Percentiles rank a stretch among this genome's conserved stretches.
Conservation (phyloP, 1,140 invertebrate genomes). For the Chionoecetes opilio region DNA sequence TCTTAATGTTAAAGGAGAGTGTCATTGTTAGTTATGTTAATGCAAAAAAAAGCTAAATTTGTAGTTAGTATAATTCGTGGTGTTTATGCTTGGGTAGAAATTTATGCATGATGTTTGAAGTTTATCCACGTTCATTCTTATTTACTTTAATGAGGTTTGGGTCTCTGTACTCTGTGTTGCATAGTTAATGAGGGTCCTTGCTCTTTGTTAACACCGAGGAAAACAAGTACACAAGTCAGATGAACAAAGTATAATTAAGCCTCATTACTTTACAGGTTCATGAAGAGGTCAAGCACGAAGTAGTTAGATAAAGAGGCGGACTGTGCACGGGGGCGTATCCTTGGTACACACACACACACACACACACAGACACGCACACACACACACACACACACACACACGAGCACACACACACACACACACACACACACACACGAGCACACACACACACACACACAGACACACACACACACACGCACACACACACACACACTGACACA, state of each 20-base stretch:
- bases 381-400: background rate
- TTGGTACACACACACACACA: too few species aligned
- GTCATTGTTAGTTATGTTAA: too few species aligned
- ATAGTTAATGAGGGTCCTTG: slow-evolving; percentile 19
- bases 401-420: slow-evolving; percentile 19
- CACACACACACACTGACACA: too few species aligned
- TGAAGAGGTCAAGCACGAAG: slow-evolving; percentile 8
- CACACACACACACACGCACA: too few species aligned
- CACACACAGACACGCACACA: too few species aligned
- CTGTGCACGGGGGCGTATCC: background rate
- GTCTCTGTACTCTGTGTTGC: background rate
- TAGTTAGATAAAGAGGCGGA: background rate
- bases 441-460: background rate
- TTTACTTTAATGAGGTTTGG: background rate
- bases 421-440: background rate
- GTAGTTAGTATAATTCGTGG: too few species aligned
- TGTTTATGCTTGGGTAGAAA: background rate
- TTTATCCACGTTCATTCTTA: background rate
- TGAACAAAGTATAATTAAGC: slow-evolving; percentile 7
- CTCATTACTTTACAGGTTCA: slow-evolving; percentile 52
- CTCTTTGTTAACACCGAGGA: background rate
- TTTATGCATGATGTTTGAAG: background rate
- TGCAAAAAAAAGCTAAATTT: too few species aligned
- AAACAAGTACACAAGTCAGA: slow-evolving; percentile 30
- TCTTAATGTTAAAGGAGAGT: too few species aligned